Evolutionary conservation across 2,888 invertebrate species (phyloP).

Genomic region (Temnothorax rugatulus): DNA sequence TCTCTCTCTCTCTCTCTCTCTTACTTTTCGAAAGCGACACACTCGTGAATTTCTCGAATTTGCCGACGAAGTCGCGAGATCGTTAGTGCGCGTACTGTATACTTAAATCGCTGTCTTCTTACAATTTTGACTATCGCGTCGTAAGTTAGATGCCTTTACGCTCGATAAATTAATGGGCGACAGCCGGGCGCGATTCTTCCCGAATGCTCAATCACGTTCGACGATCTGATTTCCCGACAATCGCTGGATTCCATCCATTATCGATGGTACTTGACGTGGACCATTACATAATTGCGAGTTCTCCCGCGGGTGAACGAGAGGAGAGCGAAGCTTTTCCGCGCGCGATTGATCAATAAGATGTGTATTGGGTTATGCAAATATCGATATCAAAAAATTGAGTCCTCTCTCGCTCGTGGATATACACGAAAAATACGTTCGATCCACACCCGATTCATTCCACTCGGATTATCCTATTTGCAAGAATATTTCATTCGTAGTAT

Average conservation of each 20-base stretch:
- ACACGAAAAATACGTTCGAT: conserved; percentile 13
- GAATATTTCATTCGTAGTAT: conserved; percentile 33
- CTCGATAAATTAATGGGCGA: conserved; percentile 29
- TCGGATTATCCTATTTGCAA: conserved; percentile 25
- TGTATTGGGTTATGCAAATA: conserved; percentile 48
- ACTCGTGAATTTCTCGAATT: conserved; percentile 16
- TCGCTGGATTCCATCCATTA: conserved; percentile 23
- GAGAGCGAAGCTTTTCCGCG: conserved; percentile 15
- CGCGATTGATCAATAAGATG: conserved; percentile 25
- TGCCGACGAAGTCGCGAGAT: conserved; percentile 45
- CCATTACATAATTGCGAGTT: conserved; percentile 40
- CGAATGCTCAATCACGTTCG: conserved; percentile 22
- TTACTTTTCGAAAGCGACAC: conserved; percentile 33
- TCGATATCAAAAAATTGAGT: conserved; percentile 21
- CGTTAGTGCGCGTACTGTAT: conserved; percentile 43
- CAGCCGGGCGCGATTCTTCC: not conserved
- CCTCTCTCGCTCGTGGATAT: not conserved
- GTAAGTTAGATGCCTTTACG: not conserved
- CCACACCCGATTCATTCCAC: not conserved
- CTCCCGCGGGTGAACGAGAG: not conserved
- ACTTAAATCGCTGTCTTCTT: not conserved
- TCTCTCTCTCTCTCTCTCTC: not conserved
- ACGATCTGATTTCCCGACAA: conserved; percentile 25
- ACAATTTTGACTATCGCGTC: conserved; percentile 2
- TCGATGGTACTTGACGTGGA: conserved; percentile 8